Evolutionary conservation across 35 echinoderm and acorn worm genomes (phyloP).

Genomic region (Heliocidaris tuberculata): DNA sequence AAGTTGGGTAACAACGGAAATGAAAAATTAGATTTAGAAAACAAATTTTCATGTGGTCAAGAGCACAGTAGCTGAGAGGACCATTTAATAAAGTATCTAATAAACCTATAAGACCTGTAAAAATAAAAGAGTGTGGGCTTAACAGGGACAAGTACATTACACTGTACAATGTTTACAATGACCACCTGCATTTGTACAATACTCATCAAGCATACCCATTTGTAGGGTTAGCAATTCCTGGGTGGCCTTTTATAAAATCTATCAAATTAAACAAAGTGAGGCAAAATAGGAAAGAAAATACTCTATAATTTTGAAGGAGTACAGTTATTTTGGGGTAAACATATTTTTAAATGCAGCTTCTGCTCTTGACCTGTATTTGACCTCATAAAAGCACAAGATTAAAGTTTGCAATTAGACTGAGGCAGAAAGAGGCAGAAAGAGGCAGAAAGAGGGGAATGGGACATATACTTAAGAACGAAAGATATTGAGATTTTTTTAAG

Average conservation of each 20-base stretch:
- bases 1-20: neutral
- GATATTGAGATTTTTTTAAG: too few relatives aligned
- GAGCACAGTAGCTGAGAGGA: neutral
- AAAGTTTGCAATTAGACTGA: too few relatives aligned
- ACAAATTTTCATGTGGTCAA: neutral
- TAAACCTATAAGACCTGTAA: neutral
- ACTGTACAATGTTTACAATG: neutral
- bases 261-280: neutral
- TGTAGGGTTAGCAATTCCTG: neutral
- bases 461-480: too few relatives aligned
- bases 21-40: neutral
- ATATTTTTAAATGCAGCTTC: too few relatives aligned
- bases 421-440: too few relatives aligned
- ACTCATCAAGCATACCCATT: too few relatives aligned
- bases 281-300: neutral
- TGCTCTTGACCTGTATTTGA: too few relatives aligned
- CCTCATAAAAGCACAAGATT: too few relatives aligned
- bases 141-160: neutral
- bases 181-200: neutral
- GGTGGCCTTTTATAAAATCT: neutral
- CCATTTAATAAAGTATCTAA: neutral
- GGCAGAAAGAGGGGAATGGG: too few relatives aligned
- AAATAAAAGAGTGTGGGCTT: neutral
- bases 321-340: neutral
- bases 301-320: neutral